Percentiles rank a stretch among this genome's conserved stretches.
These are phyloP conservation scores for Neotoxoptera formosana DNA, from an alignment of 1,140 invertebrate genomes.

Conservation along the genomic window DNA sequence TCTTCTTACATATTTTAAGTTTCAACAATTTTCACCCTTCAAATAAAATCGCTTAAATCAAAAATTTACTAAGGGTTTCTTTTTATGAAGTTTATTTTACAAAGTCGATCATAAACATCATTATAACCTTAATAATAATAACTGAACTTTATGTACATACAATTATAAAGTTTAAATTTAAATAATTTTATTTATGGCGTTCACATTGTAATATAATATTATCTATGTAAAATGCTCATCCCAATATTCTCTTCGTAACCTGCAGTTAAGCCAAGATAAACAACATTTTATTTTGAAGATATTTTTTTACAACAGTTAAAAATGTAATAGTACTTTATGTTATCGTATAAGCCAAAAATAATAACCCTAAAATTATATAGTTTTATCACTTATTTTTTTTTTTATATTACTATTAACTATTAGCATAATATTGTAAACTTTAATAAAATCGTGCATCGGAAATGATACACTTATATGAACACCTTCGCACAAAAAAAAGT, in stretches of 20 bases:
- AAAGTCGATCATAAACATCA: background rate
- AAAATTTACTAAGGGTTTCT: background rate
- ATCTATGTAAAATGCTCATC: background rate
- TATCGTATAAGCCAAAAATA: background rate
- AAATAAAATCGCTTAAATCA: background rate
- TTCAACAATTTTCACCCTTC: background rate
- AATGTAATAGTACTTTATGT: background rate
- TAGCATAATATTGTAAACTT: background rate
- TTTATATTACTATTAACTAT: background rate
- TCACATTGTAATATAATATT: background rate
- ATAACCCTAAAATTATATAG: background rate
- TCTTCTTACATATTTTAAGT: background rate
- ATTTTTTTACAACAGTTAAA: background rate
- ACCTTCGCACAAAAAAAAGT: background rate
- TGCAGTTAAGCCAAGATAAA: background rate
- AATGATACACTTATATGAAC: background rate
- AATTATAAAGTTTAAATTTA: constrained; percentile 1
- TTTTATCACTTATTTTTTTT: background rate
- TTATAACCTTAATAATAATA: background rate
- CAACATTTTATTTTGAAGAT: background rate
- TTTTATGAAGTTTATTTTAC: background rate
- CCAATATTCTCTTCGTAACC: background rate
- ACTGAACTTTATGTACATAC: background rate
- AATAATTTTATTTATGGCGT: background rate
- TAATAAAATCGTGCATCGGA: background rate